Evolutionary conservation across 2,113 vertebrate species (phyloP).

Genomic region (Tachysurus fulvidraco): DNA sequence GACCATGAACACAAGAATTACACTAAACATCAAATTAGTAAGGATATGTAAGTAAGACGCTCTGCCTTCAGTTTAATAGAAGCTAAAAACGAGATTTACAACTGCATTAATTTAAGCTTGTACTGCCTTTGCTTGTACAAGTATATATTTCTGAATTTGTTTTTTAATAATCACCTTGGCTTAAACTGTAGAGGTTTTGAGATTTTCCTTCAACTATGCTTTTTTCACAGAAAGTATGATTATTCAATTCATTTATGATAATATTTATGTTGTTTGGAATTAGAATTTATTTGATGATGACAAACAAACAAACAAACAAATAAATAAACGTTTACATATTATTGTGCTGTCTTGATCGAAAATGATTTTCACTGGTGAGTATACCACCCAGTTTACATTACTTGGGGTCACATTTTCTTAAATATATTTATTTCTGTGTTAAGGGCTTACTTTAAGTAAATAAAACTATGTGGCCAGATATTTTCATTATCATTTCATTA

Average conservation of each 20-base stretch:
- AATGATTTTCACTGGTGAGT: neutral
- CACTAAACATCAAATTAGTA: neutral
- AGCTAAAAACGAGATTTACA: neutral
- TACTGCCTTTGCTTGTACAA: neutral
- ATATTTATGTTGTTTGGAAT: neutral
- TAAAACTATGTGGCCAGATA: neutral
- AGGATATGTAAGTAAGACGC: neutral
- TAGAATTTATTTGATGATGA: neutral
- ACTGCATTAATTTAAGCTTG: neutral
- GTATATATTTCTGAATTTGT: neutral
- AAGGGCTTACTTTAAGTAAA: neutral
- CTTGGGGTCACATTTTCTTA: neutral
- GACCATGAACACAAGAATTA: neutral
- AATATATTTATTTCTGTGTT: neutral
- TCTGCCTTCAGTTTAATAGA: neutral
- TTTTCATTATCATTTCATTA: neutral
- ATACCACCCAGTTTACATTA: neutral
- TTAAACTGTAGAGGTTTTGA: neutral
- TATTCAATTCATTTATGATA: neutral
- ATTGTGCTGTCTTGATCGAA: neutral
- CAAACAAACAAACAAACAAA: neutral
- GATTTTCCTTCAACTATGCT: neutral
- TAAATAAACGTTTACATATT: neutral
- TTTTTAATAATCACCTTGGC: neutral
- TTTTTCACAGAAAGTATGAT: neutral